These are phyloP conservation scores for Girardinichthys multiradiatus DNA, from an alignment of 2,113 vertebrate genomes.

Conservation along the genomic window DNA sequence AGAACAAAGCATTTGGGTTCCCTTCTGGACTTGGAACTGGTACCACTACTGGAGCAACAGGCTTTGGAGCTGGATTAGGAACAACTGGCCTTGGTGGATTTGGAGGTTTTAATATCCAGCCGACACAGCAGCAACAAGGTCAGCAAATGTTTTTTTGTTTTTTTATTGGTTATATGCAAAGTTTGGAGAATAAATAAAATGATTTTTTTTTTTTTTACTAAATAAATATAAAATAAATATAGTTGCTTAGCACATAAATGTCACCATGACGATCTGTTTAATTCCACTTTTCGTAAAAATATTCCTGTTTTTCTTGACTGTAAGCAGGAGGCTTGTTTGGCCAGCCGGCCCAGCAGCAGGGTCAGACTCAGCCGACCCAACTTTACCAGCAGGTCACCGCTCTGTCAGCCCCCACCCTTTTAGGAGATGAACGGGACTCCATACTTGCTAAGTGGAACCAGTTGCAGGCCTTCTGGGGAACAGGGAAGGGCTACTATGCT, in stretches of 20 bases:
- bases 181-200: not conserved
- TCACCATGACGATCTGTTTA: not conserved
- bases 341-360: slow-evolving; percentile 85
- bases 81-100: slow-evolving; percentile 82
- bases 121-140: slow-evolving; percentile 82
- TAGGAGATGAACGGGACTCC: slow-evolving; percentile 95
- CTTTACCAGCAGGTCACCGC: slow-evolving; percentile 96
- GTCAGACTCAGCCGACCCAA: slow-evolving; percentile 87
- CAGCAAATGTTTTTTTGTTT: not conserved
- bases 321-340: slow-evolving; percentile 86
- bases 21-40: slow-evolving; percentile 86
- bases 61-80: slow-evolving; percentile 88
- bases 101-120: slow-evolving; percentile 89
- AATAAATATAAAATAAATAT: not conserved
- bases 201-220: not conserved
- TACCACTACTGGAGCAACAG: slow-evolving; percentile 79
- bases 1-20: slow-evolving; percentile 97
- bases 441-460: slow-evolving; percentile 99
- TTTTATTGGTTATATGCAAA: not conserved
- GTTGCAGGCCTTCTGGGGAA: slow-evolving; percentile 98
- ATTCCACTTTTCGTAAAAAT: not conserved
- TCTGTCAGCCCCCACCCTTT: slow-evolving; percentile 89
- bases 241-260: not conserved
- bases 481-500: slow-evolving; percentile 95
- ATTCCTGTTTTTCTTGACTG: not conserved